Evolutionary conservation across 1,140 invertebrate genomes (phyloP).

Genomic region (Capitella teleta): DNA sequence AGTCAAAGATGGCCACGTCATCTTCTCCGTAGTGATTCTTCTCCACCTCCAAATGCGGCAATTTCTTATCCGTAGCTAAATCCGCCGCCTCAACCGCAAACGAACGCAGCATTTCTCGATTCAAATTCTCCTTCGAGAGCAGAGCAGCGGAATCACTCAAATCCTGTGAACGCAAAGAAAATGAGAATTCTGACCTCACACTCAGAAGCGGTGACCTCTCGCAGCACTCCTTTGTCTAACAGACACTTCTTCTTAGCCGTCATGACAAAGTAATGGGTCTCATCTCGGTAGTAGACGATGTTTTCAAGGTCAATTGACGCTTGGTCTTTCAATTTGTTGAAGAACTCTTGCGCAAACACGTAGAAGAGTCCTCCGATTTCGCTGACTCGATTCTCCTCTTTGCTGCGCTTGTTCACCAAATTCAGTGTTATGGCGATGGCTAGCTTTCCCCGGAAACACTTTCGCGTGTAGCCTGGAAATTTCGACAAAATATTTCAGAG

Average conservation of each 20-base stretch:
- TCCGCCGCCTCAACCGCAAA: conserved; percentile 92
- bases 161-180: too few species aligned
- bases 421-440: conserved; percentile 98
- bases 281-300: conserved; percentile 94
- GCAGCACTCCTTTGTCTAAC: conserved; percentile 80
- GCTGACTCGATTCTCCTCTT: conserved; percentile 84
- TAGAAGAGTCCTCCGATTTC: conserved; percentile 96
- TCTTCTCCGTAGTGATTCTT: conserved; percentile 95
- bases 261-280: conserved; percentile 99
- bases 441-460: conserved; percentile 92
- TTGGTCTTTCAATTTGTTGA: conserved; percentile 63
- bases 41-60: conserved; percentile 85
- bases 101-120: conserved; percentile 61
- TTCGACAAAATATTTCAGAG: too few species aligned
- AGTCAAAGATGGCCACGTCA: conserved; percentile 99
- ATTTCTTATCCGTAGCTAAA: conserved; percentile 84
- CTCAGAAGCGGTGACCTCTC: too few species aligned
- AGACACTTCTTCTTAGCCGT: conserved; percentile 94
- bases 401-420: conserved; percentile 86
- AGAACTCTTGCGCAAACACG: conserved; percentile 96
- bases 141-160: conserved; percentile 77
- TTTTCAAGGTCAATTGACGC: conserved; percentile 96
- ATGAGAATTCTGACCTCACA: too few species aligned
- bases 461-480: conserved; percentile 76
- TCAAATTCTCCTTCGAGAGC: conserved; percentile 77